phyloP scores from a whole-genome alignment of 2,888 invertebrate genomes.

The Dryomyza anilis region DNA sequence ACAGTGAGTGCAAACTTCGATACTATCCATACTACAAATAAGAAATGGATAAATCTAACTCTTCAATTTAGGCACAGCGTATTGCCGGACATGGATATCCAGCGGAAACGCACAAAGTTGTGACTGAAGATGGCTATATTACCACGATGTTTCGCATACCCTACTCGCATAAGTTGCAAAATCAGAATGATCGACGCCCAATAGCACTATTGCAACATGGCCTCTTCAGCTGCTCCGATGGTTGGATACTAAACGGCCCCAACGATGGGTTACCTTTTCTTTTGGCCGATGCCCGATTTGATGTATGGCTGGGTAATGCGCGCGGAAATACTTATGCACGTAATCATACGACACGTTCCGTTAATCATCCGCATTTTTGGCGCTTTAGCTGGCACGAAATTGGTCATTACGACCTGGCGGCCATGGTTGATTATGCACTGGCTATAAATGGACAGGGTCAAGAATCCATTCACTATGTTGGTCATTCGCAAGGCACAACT shows the following conservation, averaged over 20 bases:
- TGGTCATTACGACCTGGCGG: slow-evolving; percentile 41
- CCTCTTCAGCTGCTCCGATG: slow-evolving; percentile 47
- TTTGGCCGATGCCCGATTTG: slow-evolving; percentile 52
- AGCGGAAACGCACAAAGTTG: slow-evolving; percentile 68
- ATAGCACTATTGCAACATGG: slow-evolving; percentile 62
- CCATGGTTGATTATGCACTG: slow-evolving; percentile 48
- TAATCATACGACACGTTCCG: slow-evolving; percentile 37
- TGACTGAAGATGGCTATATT: slow-evolving; percentile 50
- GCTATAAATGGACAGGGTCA: slow-evolving; percentile 41
- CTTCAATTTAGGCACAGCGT: slow-evolving; percentile 46
- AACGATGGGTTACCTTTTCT: slow-evolving; percentile 45
- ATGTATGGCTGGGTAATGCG: slow-evolving; percentile 56
- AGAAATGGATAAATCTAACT: not conserved
- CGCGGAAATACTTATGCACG: slow-evolving; percentile 48
- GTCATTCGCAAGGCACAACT: slow-evolving; percentile 55
- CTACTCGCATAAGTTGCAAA: slow-evolving; percentile 34
- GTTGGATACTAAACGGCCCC: slow-evolving; percentile 48
- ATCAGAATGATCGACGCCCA: slow-evolving; percentile 48
- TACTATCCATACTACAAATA: too few species aligned
- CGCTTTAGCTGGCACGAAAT: slow-evolving; percentile 43
- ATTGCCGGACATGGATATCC: slow-evolving; percentile 64
- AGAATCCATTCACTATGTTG: slow-evolving; percentile 49
- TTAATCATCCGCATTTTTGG: slow-evolving; percentile 35
- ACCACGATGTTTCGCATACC: slow-evolving; percentile 52
- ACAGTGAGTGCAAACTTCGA: slow-evolving; percentile 24